Base-by-base conservation (phyloP, 92 coral and sea anemone genomes). In the Diadumene lineata region DNA sequence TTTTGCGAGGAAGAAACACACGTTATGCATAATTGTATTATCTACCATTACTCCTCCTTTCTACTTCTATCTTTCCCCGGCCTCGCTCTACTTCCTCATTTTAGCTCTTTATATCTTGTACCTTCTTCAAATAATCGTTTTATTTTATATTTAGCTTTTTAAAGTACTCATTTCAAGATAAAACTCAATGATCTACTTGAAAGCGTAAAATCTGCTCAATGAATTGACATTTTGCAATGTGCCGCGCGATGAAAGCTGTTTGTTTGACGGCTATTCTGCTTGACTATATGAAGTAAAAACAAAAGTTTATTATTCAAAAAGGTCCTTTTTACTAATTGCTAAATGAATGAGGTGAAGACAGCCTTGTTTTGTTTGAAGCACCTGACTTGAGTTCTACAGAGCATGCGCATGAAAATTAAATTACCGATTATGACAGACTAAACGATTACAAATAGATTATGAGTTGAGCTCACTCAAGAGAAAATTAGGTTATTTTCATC, bases 271-370 rank as follows among this genome's bases (percentile, higher is more conserved):
- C 55, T 56, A 11, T 31, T 56, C 31, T 72, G 56, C 31, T 32
- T 56, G 66, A 34, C 46, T 71, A 34, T 72, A 43, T 72, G 66
- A 33, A 17, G 32, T 8, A 53, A 43, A 70, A 33, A 72, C 77
- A 72, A 72, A 53, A 34, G 66, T 29, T 23, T 56, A 71, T 71
- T 56, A 69, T 69, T 31, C 50, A 69, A 7, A 29, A 34, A 53
- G 46, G 9, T 32, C 19, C 10, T 34, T 56, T 22, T 58, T 10
- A 29, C 55, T 31, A 70, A 44, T 56, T 57, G 56, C 33, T 56
- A 30, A 1, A 57, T 21, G 50, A 10, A 55, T 19, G 34, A 32
- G 50, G 66, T 70, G 7, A 31, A 34, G 18, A 57, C 25, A 32
- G 34, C 53, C 23, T 17, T 10, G 15, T 13, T 38, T 38, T 66